Evolutionary conservation across 2,797 vertebrate species (phyloP).

Genomic region (Dallia pectoralis): DNA sequence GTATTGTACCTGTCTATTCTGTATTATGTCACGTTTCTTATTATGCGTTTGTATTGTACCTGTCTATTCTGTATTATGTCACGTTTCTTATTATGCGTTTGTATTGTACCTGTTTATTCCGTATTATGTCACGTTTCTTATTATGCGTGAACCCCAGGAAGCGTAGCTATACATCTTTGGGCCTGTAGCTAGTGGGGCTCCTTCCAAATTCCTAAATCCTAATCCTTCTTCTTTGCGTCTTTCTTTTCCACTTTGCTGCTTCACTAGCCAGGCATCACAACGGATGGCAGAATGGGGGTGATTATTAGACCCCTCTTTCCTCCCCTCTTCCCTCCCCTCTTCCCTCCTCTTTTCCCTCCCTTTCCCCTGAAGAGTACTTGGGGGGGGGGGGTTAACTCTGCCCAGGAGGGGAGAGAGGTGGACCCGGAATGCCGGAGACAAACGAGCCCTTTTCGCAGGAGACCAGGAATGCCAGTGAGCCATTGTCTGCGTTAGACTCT

Average conservation of each 20-base stretch:
- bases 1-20: too few species aligned
- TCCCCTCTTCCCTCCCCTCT: background rate
- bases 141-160: too few species aligned
- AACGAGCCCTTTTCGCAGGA: constrained; percentile 74
- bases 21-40: too few species aligned
- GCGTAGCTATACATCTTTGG: too few species aligned
- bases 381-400: constrained; percentile 45
- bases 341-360: constrained; percentile 27
- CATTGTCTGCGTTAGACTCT: constrained; percentile 58
- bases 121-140: too few species aligned
- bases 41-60: too few species aligned
- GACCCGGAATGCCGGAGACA: constrained; percentile 74
- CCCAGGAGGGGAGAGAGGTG: constrained; percentile 60
- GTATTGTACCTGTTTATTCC: too few species aligned
- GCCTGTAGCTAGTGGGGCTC: too few species aligned
- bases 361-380: constrained; percentile 59
- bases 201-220: too few species aligned
- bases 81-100: too few species aligned
- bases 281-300: constrained; percentile 45
- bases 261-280: constrained; percentile 71
- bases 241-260: constrained; percentile 69
- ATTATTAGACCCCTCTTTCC: constrained; percentile 39
- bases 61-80: too few species aligned
- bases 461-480: constrained; percentile 70
- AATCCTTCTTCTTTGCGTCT: constrained; percentile 32